These are phyloP conservation scores for Glyptemys insculpta DNA, from an alignment of 2,797 vertebrate species.

Conservation along the genomic window DNA sequence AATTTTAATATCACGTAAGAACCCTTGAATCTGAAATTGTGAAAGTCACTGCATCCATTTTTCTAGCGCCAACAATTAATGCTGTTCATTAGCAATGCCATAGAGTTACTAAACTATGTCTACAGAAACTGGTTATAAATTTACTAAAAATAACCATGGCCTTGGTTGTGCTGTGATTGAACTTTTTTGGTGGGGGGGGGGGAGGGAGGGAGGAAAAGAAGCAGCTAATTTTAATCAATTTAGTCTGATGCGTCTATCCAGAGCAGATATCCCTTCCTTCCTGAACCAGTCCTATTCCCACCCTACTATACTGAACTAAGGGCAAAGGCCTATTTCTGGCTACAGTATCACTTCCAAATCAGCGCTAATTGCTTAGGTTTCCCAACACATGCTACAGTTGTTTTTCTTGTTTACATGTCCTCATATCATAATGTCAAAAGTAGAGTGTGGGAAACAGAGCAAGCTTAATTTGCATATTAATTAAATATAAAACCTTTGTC, in stretches of 20 bases:
- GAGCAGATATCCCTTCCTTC: not conserved
- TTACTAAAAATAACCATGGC: not conserved
- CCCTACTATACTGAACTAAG: not conserved
- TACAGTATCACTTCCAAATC: not conserved
- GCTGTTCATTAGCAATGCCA: not conserved
- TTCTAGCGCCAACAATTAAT: not conserved
- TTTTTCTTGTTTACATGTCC: not conserved
- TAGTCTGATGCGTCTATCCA: not conserved
- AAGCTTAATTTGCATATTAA: not conserved
- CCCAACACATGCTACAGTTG: accelerated
- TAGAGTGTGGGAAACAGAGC: not conserved
- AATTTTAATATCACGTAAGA: not conserved
- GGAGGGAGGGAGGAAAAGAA: not conserved
- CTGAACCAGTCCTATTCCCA: not conserved
- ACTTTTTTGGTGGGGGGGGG: not conserved
- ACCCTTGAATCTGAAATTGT: not conserved
- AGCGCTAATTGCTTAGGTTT: not conserved
- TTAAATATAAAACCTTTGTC: not conserved
- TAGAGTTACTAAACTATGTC: not conserved
- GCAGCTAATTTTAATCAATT: not conserved
- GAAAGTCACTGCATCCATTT: not conserved
- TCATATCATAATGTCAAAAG: not conserved
- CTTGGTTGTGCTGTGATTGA: not conserved
- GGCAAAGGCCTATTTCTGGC: not conserved
- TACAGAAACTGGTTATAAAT: not conserved